These are phyloP conservation scores for Ploceus nigricollis DNA, from an alignment of 2,113 vertebrate species.

Conservation along the genomic window DNA sequence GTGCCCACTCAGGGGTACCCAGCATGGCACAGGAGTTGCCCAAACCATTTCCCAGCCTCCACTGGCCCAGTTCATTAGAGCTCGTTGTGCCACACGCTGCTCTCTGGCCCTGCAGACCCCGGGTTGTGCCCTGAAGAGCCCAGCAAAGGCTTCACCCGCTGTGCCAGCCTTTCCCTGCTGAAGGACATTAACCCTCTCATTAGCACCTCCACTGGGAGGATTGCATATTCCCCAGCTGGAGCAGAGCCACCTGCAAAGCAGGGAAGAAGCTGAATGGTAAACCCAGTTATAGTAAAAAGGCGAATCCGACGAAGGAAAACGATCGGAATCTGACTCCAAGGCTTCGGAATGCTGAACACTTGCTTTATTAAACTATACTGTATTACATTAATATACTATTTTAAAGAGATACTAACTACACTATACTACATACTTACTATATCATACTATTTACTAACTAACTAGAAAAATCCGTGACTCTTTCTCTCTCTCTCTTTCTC, in stretches of 20 bases:
- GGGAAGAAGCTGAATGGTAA: background rate
- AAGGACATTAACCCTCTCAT: background rate
- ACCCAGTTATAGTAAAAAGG: too few relatives aligned
- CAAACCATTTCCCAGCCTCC: background rate
- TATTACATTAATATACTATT: too few relatives aligned
- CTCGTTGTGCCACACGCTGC: fast-evolving
- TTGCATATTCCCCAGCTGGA: background rate
- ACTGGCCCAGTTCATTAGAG: background rate
- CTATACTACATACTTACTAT: too few relatives aligned
- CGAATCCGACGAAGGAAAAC: too few relatives aligned
- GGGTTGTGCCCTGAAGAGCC: background rate
- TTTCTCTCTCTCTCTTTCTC: too few relatives aligned
- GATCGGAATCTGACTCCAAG: too few relatives aligned
- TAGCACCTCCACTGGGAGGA: background rate
- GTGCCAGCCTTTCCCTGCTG: background rate
- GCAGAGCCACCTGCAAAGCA: background rate
- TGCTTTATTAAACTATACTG: too few relatives aligned
- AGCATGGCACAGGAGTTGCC: background rate
- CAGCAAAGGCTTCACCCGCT: background rate
- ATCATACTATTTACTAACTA: too few relatives aligned
- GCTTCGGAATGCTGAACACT: too few relatives aligned
- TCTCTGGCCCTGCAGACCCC: background rate
- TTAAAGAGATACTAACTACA: too few relatives aligned
- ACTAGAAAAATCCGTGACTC: too few relatives aligned
- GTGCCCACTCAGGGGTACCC: background rate